Base-by-base conservation (phyloP, 2,888 invertebrate genomes). In the Lingula anatina region DNA sequence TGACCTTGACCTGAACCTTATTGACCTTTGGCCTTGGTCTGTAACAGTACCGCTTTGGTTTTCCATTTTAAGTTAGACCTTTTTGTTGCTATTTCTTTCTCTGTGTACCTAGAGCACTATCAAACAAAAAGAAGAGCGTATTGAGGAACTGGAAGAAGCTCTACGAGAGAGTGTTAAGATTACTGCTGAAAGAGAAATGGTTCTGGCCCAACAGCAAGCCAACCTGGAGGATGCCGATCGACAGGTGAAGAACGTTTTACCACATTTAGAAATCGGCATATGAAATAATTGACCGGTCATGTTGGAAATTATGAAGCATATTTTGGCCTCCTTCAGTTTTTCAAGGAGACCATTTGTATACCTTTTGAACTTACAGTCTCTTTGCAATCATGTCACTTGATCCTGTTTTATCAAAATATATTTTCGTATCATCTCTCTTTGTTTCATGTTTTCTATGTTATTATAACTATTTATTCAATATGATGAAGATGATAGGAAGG, bases 111-210 rank as follows among this genome's bases (percentile, higher is more conserved):
- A 75, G 73, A 65, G 59, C 43, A 61, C 56, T 25, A 62, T 74
- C 47, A 61, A 61, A 46, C 65, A 69, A 51, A 71, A 70, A 48
- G 63, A 62, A 41, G 70, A 69, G 36, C 60, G 86, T 57, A 87
- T 91, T 47, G 83, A 84, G 66, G 88, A 90, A 69, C 78, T 93
- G 60, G 90, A 90, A 72, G 87, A 88, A 61, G 91, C 91, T 21
- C 79, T 93, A 53, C 83, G 88, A 53, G 89, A 90, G 74, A 90
- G 88, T 55, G 86, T 82, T 2, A 72, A 74, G 55, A 80, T 81
- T 44, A 81, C 81, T 18, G 80, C 81, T 20, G 79, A 81, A 57
- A 62, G 80, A 45, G 81, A 82, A 61, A 72, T 80, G 61, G 77
- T 76, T 46, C 66, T 80, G 55, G 74, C 75, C 21, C 76, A 80